Evolutionary conservation across 2,888 invertebrate genomes (phyloP).

Genomic region (Fissipunctia ypsillon): DNA sequence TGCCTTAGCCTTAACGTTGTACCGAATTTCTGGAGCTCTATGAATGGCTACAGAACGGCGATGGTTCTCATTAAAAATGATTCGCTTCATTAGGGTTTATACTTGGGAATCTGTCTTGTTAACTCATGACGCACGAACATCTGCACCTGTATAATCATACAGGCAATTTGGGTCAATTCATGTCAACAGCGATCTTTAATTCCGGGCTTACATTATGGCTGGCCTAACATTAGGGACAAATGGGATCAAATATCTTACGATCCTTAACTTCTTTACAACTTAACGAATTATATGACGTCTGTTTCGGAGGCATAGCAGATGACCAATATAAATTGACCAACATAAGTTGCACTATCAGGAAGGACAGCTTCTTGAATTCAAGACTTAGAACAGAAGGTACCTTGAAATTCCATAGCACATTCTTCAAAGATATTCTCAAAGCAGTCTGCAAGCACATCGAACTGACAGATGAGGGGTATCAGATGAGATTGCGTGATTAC

Average conservation of each 20-base stretch:
- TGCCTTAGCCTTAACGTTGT: background rate
- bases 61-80: slow-evolving; percentile 40
- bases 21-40: slow-evolving; percentile 12
- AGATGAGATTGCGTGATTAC: slow-evolving; percentile 81
- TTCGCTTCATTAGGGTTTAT: slow-evolving; percentile 33
- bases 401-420: slow-evolving; percentile 69
- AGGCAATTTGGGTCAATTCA: slow-evolving; percentile 25
- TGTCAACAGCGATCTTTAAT: slow-evolving; percentile 16
- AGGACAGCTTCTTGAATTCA: background rate
- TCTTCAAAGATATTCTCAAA: slow-evolving; percentile 79
- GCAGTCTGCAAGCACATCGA: slow-evolving; percentile 79
- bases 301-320: background rate
- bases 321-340: background rate
- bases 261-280: background rate
- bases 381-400: background rate
- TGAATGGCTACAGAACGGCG: slow-evolving; percentile 4
- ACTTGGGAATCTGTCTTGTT: slow-evolving; percentile 9
- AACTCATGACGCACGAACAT: slow-evolving; percentile 2
- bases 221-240: background rate
- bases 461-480: slow-evolving; percentile 81
- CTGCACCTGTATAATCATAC: slow-evolving; percentile 2
- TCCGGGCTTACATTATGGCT: background rate
- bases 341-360: background rate
- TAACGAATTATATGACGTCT: background rate
- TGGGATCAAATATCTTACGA: background rate